Evolutionary conservation across 1,140 invertebrate species (phyloP).

Genomic region (Saccostrea glomerata): DNA sequence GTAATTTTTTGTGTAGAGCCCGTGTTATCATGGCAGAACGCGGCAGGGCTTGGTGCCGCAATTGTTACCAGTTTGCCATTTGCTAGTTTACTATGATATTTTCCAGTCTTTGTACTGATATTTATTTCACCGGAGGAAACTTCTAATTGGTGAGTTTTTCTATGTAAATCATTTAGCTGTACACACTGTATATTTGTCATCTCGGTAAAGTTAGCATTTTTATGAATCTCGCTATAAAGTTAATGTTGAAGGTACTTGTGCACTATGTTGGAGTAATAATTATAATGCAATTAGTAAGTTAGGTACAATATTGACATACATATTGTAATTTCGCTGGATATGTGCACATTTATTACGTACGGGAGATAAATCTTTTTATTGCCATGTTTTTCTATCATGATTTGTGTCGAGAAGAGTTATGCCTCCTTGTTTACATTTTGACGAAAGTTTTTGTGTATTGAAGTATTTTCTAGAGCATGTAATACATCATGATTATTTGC

Average conservation of each 20-base stretch:
- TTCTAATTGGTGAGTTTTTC: constrained; percentile 2
- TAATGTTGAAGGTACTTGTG: not conserved
- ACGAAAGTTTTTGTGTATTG: not conserved
- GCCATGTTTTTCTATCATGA: not conserved
- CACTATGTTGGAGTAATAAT: not conserved
- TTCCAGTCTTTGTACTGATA: not conserved
- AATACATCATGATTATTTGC: not conserved
- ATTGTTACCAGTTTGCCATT: too few relatives aligned
- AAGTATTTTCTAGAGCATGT: not conserved
- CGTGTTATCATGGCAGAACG: not conserved
- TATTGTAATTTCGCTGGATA: not conserved
- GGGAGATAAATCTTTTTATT: not conserved
- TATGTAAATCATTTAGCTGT: not conserved
- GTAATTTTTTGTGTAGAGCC: not conserved
- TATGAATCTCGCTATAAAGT: not conserved
- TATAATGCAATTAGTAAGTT: not conserved
- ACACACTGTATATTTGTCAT: not conserved
- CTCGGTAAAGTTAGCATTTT: not conserved
- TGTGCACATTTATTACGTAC: not conserved
- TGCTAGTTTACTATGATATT: too few relatives aligned
- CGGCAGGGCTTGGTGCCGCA: too few relatives aligned
- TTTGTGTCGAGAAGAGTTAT: not conserved
- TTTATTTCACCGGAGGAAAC: not conserved
- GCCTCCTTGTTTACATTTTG: not conserved
- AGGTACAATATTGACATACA: not conserved